phyloP scores from a whole-genome alignment of 2,113 vertebrate species.

The Forbesichthys agassizii region DNA sequence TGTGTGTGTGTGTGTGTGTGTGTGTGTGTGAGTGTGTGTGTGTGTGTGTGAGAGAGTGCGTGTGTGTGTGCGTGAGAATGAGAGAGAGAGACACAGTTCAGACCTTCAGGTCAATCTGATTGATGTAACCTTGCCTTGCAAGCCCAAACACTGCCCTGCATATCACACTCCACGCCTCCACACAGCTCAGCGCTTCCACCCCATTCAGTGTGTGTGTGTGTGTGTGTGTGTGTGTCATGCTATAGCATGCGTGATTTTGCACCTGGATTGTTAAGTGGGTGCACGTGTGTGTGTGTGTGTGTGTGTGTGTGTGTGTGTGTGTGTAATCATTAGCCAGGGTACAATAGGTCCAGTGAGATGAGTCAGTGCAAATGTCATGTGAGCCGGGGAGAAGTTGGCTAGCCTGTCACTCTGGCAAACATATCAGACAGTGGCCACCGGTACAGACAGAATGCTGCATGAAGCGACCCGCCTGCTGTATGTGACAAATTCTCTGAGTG shows the following conservation, averaged over 20 bases:
- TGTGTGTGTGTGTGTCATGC: not conserved
- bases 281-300: conserved; percentile 9
- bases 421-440: conserved; percentile 34
- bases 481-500: too few species aligned
- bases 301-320: conserved; percentile 32
- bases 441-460: not conserved
- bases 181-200: conserved; percentile 63
- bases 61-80: not conserved
- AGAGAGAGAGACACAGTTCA: conserved; percentile 29
- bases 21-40: not conserved
- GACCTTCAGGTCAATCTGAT: conserved; percentile 61
- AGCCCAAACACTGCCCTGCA: conserved; percentile 61
- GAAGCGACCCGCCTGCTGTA: not conserved
- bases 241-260: not conserved
- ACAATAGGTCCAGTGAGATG: conserved; percentile 62
- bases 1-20: not conserved
- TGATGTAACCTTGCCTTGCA: conserved; percentile 69
- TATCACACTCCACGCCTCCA: conserved; percentile 62
- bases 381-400: conserved; percentile 56
- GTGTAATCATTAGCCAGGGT: conserved; percentile 61
- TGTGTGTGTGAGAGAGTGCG: not conserved
- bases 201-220: not conserved
- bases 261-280: not conserved
- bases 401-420: conserved; percentile 60
- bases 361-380: conserved; percentile 59